Conservation (phyloP, 2,888 invertebrate species). For the Cyaniris semiargus region DNA sequence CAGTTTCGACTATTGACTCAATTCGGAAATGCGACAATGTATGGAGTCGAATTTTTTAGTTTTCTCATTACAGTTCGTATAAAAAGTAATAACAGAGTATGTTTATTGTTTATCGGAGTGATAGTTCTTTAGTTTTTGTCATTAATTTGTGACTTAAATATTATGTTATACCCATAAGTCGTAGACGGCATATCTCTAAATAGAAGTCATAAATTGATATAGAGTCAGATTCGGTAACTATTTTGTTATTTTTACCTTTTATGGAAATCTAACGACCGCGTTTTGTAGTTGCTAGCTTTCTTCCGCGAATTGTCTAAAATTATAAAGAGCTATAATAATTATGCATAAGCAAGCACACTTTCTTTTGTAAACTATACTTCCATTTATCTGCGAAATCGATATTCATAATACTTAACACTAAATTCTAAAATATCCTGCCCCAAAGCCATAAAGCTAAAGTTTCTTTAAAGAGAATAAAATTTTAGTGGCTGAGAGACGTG, state of each 20-base stretch:
- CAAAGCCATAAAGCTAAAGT: slow-evolving; percentile 33
- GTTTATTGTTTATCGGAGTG: background rate
- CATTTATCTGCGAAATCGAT: slow-evolving; percentile 1
- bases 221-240: no score
- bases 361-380: background rate
- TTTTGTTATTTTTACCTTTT: no score
- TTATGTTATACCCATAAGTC: no score
- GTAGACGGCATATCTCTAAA: no score
- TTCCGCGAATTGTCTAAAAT: slow-evolving; percentile 33
- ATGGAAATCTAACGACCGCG: slow-evolving; percentile 39
- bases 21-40: background rate
- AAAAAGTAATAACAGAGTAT: background rate
- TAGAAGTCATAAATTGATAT: no score
- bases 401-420: slow-evolving; percentile 26
- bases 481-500: slow-evolving; percentile 30
- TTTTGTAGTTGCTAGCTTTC: slow-evolving; percentile 26
- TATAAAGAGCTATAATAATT: background rate
- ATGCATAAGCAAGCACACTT: background rate
- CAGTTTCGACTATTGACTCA: background rate
- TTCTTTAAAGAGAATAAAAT: slow-evolving; percentile 33
- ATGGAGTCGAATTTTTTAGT: background rate
- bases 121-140: background rate
- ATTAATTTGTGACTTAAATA: no score
- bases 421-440: slow-evolving; percentile 33
- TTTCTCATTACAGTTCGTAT: background rate